A percentile compares a stretch with the other conserved stretches of the same genome.
Conservation (phyloP, 2,113 vertebrate species). For the Rhea americana region DNA sequence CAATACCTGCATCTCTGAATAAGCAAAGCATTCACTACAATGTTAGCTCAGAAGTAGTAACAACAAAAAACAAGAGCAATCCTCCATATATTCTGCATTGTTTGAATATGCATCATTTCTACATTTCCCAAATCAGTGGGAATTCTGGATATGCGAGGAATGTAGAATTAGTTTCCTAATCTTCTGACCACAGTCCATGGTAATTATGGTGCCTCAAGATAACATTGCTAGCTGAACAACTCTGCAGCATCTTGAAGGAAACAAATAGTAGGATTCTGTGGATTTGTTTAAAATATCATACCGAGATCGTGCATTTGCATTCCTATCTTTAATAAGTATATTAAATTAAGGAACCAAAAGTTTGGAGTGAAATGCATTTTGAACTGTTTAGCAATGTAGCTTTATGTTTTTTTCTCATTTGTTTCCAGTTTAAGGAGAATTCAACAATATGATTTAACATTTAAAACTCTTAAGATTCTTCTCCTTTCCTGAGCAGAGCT, state of each 20-base stretch:
- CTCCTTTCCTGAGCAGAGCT: background rate
- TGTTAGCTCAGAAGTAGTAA: background rate
- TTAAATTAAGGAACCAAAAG: background rate
- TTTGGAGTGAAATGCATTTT: background rate
- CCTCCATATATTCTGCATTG: background rate
- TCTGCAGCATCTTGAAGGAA: constrained; percentile 13
- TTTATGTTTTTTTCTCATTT: background rate
- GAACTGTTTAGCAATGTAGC: background rate
- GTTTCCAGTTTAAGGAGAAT: constrained; percentile 41
- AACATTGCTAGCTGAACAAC: constrained; percentile 17
- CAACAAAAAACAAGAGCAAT: background rate
- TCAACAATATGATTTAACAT: background rate
- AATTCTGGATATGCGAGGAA: constrained; percentile 32
- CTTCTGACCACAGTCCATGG: background rate
- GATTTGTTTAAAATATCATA: constrained; percentile 53
- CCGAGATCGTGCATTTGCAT: constrained; percentile 29
- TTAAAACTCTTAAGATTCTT: constrained; percentile 4
- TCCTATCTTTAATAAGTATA: background rate
- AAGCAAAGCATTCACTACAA: background rate
- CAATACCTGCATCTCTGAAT: background rate
- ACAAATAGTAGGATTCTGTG: constrained; percentile 42
- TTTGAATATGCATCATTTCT: background rate
- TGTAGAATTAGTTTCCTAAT: constrained; percentile 35
- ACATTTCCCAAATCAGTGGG: background rate
- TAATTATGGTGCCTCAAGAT: constrained; percentile 39